A percentile compares a stretch with the other conserved stretches of the same genome.
Conservation (phyloP, 2,797 vertebrate genomes). For the Arnoldichthys spilopterus region DNA sequence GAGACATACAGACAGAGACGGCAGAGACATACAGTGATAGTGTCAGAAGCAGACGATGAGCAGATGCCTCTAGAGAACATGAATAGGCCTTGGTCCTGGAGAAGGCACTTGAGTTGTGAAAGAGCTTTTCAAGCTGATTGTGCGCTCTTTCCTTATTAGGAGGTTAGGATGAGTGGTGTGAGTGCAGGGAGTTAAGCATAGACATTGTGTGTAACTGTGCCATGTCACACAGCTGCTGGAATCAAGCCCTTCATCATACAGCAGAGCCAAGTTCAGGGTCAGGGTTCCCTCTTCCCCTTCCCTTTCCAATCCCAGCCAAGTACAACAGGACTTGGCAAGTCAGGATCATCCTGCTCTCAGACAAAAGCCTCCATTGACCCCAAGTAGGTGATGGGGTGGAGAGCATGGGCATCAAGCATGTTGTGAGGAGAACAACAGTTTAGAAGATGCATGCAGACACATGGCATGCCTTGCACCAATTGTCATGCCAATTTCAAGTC, state of each 20-base stretch:
- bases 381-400: constrained; percentile 40
- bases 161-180: constrained; percentile 1
- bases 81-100: constrained; percentile 24
- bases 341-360: constrained; percentile 28
- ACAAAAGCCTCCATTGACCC: constrained; percentile 70
- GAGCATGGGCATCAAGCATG: constrained; percentile 30
- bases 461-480: neutral
- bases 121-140: constrained; percentile 36
- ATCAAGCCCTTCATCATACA: constrained; percentile 49
- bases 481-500: neutral
- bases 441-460: neutral
- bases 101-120: constrained; percentile 35
- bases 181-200: constrained; percentile 1
- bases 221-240: constrained; percentile 55
- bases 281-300: constrained; percentile 33
- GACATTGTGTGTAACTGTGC: constrained; percentile 23
- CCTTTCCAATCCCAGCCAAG: constrained; percentile 28
- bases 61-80: constrained; percentile 24
- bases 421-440: neutral
- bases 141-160: constrained; percentile 23
- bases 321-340: constrained; percentile 20
- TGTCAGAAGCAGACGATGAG: neutral
- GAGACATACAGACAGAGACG: neutral
- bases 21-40: neutral
- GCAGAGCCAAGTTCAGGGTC: constrained; percentile 12